A percentile compares a stretch with the other conserved stretches of the same genome.
Conservation (phyloP, 2,113 vertebrate genomes). For the Andinoacara biseriatus region DNA sequence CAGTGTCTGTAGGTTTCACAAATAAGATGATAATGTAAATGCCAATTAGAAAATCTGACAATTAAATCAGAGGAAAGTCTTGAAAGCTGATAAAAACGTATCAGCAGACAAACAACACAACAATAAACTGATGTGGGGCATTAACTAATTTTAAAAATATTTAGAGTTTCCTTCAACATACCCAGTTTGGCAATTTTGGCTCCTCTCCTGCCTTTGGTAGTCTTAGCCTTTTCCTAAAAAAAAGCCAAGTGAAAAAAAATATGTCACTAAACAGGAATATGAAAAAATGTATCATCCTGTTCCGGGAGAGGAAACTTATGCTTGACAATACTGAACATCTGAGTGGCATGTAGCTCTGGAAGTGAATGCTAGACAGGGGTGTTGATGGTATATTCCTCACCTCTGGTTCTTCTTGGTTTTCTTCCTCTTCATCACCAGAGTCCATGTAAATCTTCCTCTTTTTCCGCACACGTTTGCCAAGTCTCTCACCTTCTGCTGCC, state of each 20-base stretch:
- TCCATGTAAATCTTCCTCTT: conserved; percentile 92
- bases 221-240: conserved; percentile 86
- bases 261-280: not conserved
- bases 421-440: conserved; percentile 90
- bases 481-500: conserved; percentile 79
- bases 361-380: not conserved
- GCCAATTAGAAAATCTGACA: not conserved
- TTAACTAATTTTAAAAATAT: not conserved
- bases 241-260: not conserved
- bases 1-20: not conserved
- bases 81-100: not conserved
- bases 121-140: not conserved
- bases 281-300: not conserved
- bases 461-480: conserved; percentile 87
- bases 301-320: not conserved
- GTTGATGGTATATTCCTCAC: conserved; percentile 30
- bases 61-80: not conserved
- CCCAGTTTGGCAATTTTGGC: conserved; percentile 87
- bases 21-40: not conserved
- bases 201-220: conserved; percentile 85
- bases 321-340: not conserved
- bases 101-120: not conserved
- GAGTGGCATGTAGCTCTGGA: not conserved
- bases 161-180: conserved; percentile 50
- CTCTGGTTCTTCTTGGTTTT: conserved; percentile 87